These are phyloP conservation scores for Microtus obscurus DNA, from an alignment of 2,797 vertebrate genomes.

Conservation along the genomic window DNA sequence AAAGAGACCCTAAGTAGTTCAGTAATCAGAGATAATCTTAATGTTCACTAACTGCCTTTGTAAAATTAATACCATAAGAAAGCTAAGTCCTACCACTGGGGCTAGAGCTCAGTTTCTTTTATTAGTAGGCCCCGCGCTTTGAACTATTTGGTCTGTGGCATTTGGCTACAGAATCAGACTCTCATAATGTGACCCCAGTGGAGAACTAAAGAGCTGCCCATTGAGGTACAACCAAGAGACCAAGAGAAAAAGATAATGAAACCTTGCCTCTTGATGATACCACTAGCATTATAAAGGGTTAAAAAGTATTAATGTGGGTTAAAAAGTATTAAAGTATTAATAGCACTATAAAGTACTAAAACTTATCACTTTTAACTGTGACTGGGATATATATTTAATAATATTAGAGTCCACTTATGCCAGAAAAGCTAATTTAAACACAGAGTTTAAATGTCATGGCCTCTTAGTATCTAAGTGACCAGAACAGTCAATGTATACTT, in stretches of 20 bases:
- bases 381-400: neutral
- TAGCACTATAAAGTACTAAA: too few species aligned
- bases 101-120: neutral
- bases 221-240: neutral
- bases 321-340: too few species aligned
- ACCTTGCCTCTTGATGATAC: neutral
- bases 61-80: neutral
- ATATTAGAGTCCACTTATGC: neutral
- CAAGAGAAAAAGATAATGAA: neutral
- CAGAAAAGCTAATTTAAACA: neutral
- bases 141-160: neutral
- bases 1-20: conserved; percentile 13
- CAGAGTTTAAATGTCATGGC: neutral
- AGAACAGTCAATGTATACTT: neutral
- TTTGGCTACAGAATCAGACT: neutral
- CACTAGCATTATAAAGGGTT: neutral
- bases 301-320: neutral
- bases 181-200: neutral
- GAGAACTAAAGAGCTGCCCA: neutral
- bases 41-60: neutral
- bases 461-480: neutral
- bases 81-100: neutral
- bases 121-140: neutral
- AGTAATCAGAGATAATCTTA: neutral
- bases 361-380: neutral